These are phyloP conservation scores for Tetheella fluctuosa DNA, from an alignment of 2,888 invertebrate genomes.

Conservation along the genomic window DNA sequence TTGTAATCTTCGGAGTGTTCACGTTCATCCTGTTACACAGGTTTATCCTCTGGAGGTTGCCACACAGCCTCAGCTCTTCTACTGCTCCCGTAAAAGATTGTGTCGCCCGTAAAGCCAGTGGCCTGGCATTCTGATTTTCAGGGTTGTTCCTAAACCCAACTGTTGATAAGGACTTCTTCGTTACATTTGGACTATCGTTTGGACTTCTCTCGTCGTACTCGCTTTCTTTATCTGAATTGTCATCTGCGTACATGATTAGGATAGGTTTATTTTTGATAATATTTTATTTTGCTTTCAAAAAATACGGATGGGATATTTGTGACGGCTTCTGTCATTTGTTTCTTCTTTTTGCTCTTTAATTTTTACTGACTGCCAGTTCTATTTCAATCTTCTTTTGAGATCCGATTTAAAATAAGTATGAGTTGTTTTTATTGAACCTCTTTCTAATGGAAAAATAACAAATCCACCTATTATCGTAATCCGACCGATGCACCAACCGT, in stretches of 20 bases:
- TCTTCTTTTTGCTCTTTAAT: constrained; percentile 19
- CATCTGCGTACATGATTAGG: constrained; percentile 72
- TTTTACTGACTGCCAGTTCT: background rate
- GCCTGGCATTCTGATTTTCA: constrained; percentile 66
- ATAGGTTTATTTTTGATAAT: background rate
- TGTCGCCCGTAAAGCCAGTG: constrained; percentile 70
- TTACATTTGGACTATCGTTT: constrained; percentile 65
- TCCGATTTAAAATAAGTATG: background rate
- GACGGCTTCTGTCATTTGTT: constrained; percentile 56
- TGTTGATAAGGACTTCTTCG: constrained; percentile 74
- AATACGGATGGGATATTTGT: constrained; percentile 47
- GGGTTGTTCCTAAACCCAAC: constrained; percentile 68
- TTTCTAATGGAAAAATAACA: background rate
- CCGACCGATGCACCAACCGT: constrained; percentile 19
- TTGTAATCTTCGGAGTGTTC: constrained; percentile 54
- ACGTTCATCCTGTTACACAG: constrained; percentile 63
- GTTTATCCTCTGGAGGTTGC: constrained; percentile 69
- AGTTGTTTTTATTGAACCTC: background rate
- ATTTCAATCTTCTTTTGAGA: background rate
- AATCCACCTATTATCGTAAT: constrained; percentile 12
- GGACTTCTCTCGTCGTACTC: constrained; percentile 69
- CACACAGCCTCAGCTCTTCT: constrained; percentile 67
- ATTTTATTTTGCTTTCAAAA: constrained; percentile 31
- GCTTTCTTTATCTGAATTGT: constrained; percentile 75
- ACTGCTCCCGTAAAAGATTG: constrained; percentile 76